Base-by-base conservation (phyloP, 2,888 invertebrate species). In the Tiliacea citrago region DNA sequence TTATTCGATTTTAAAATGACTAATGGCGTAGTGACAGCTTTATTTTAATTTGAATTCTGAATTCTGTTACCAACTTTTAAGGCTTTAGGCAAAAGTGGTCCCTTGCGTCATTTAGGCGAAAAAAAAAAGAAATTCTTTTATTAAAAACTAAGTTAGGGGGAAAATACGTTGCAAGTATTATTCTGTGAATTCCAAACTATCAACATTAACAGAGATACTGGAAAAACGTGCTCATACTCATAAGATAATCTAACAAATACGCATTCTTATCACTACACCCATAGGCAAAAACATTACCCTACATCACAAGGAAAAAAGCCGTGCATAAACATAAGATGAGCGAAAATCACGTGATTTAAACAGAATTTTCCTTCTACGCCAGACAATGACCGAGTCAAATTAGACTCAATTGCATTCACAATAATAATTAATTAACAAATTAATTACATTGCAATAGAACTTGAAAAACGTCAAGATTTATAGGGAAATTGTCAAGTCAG, bases 401-500 rank as follows among this genome's bases (percentile, higher is more conserved):
- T 62, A 69, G 4, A 63, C n/a, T 35, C n/a, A 9, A 63, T 68
- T 70, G 53, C 51, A 81, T 75, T 63, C 47, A 60, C 35, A 72
- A 35, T 29, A 62, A 81, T 81, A 29, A 29, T 29, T 81, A 29
- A 29, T 29, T 81, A 81, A 68, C 5, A 13, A 77, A 55, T n/a
- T 69, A 85, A 85, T 83, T 82, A 66, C 68, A 58, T 66, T 72
- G 61, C 47, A 62, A 62, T 58, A 63, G 55, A 82, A 53, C 77
- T 82, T 73, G 72, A 69, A 75, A 68, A 35, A 62, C 65, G 45
- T 76, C 55, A 35, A 71, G 60, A 49, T 57, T 12, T 75, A 35
- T 35, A 83, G 76, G 84, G 76, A 86, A 79, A 87, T 86, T 45
- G 60, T 21, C 29, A 24, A 55, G 53, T 55, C 16, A 57, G 69